Percentiles rank a stretch among this genome's conserved stretches.
phyloP scores from a whole-genome alignment of 2,888 invertebrate species.

The Diaphora mendica region DNA sequence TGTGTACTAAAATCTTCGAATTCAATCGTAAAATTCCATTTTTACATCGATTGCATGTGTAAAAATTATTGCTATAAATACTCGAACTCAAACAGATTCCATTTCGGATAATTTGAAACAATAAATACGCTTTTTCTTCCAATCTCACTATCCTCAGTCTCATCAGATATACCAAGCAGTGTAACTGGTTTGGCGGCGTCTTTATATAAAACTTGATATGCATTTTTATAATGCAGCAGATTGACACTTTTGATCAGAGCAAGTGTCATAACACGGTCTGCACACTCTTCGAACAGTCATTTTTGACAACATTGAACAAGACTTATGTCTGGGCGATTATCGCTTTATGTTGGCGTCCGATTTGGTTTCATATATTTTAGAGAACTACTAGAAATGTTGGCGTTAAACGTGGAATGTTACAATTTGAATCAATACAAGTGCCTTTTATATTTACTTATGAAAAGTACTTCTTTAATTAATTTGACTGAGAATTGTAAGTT shows the following conservation, averaged over 20 bases:
- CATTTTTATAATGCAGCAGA: constrained; percentile 39
- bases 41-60: neutral
- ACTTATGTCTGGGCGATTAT: constrained; percentile 23
- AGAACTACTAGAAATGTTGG: neutral
- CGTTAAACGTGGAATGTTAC: too few relatives aligned
- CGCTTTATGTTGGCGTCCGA: constrained; percentile 20
- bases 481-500: too few relatives aligned
- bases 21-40: neutral
- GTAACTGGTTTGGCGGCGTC: constrained; percentile 39
- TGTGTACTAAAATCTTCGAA: neutral
- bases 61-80: neutral
- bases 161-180: constrained; percentile 31
- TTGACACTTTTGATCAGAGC: constrained; percentile 46
- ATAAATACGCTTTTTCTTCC: constrained; percentile 12
- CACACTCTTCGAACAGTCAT: constrained; percentile 29
- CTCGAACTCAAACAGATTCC: neutral
- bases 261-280: constrained; percentile 43
- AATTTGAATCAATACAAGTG: neutral
- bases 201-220: constrained; percentile 33
- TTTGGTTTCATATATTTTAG: neutral
- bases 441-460: too few relatives aligned
- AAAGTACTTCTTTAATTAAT: too few relatives aligned
- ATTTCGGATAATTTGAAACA: constrained; percentile 5
- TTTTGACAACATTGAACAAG: constrained; percentile 37
- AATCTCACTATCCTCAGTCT: constrained; percentile 4